Conservation (phyloP, 2,113 vertebrate species). For the Boulengeromyrus knoepffleri region DNA sequence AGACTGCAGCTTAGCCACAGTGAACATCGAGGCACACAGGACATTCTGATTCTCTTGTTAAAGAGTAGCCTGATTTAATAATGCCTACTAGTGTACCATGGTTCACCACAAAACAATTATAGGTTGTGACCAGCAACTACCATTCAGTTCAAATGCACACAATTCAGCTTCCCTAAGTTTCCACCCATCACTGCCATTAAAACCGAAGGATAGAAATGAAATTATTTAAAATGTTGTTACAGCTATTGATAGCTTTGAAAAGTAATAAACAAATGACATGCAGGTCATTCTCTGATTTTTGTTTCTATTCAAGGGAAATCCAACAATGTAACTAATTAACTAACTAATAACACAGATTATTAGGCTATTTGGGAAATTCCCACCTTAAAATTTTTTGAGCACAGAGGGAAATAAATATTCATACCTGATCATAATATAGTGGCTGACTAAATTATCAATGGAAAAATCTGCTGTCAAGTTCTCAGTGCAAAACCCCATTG, state of each 20-base stretch:
- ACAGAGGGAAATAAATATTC: neutral
- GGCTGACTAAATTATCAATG: neutral
- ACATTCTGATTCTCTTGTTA: neutral
- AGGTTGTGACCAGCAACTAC: neutral
- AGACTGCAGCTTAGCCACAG: neutral
- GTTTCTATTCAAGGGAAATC: neutral
- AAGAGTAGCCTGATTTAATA: neutral
- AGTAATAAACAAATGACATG: neutral
- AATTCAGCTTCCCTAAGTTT: neutral
- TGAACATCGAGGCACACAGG: neutral
- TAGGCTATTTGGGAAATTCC: neutral
- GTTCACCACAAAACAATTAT: neutral
- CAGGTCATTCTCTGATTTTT: neutral
- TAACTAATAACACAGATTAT: neutral
- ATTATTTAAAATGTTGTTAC: neutral
- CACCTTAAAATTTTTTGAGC: neutral
- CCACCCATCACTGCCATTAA: neutral
- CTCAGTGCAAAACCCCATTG: neutral
- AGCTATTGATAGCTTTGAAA: constrained; percentile 1
- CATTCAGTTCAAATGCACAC: neutral
- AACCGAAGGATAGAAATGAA: neutral
- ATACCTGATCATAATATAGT: neutral
- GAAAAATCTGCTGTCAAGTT: neutral
- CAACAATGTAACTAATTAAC: neutral
- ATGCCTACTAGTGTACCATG: neutral